A percentile compares a stretch with the other conserved stretches of the same genome.
Conservation (phyloP, 2,888 invertebrate genomes). For the Melanostoma scalare region DNA sequence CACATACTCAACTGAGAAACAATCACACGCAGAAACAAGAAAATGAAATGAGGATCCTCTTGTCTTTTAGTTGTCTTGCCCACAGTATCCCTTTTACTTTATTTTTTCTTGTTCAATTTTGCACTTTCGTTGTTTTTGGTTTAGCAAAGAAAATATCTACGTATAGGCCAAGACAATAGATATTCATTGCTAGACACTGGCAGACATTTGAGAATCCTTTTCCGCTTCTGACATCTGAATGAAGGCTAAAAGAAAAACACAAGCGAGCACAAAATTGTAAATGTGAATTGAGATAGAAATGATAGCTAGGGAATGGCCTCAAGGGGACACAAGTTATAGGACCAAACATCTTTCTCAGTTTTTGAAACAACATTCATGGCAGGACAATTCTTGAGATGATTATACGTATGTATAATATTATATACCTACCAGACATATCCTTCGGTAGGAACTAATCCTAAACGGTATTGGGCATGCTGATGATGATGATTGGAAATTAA, state of each 20-base stretch:
- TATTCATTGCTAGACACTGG: slow-evolving; percentile 41
- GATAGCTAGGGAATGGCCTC: slow-evolving; percentile 38
- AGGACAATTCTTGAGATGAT: slow-evolving; percentile 61
- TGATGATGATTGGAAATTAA: slow-evolving; percentile 70
- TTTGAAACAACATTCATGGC: slow-evolving; percentile 31
- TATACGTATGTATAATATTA: slow-evolving; percentile 1
- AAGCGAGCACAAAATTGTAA: slow-evolving; percentile 51
- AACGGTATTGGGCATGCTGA: slow-evolving; percentile 61
- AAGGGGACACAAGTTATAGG: slow-evolving; percentile 11
- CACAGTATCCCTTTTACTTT: slow-evolving; percentile 40
- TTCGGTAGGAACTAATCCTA: slow-evolving; percentile 64
- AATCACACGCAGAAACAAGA: slow-evolving; percentile 32
- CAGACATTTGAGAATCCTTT: slow-evolving; percentile 61
- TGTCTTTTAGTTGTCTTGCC: slow-evolving; percentile 60
- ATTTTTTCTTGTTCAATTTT: slow-evolving; percentile 36
- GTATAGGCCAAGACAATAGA: slow-evolving; percentile 18
- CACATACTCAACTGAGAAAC: background rate
- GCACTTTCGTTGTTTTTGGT: slow-evolving; percentile 24
- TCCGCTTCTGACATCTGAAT: slow-evolving; percentile 57
- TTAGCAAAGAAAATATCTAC: background rate
- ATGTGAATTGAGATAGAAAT: slow-evolving; percentile 70
- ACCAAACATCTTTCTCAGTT: slow-evolving; percentile 27
- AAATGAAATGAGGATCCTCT: slow-evolving; percentile 40
- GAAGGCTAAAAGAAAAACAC: slow-evolving; percentile 47
- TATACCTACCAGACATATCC: slow-evolving; percentile 18